These are phyloP conservation scores for Nesometra sesokonis DNA, from an alignment of 35 echinoderm and acorn worm species.

Conservation along the genomic window DNA sequence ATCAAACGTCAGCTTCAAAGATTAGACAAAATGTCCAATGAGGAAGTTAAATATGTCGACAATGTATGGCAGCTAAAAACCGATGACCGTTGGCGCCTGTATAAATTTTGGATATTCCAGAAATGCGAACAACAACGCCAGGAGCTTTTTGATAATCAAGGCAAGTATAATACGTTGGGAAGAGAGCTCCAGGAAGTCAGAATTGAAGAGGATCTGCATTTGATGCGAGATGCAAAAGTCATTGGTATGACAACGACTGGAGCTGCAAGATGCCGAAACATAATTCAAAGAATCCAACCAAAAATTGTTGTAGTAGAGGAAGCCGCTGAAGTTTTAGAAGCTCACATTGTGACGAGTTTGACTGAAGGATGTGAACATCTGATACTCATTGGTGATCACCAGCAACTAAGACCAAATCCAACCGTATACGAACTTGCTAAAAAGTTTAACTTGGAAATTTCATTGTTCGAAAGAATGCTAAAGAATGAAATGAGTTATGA, in stretches of 20 bases:
- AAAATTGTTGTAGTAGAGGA: conserved; percentile 42
- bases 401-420: conserved; percentile 39
- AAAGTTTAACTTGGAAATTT: conserved; percentile 19
- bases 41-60: conserved; percentile 9
- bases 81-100: conserved; percentile 46
- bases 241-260: conserved; percentile 52
- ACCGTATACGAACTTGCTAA: conserved; percentile 28
- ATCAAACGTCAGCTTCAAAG: not conserved
- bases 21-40: conserved; percentile 40
- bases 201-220: not conserved
- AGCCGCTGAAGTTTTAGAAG: conserved; percentile 40
- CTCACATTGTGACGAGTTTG: conserved; percentile 23
- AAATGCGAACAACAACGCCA: conserved; percentile 2
- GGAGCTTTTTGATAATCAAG: not conserved
- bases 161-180: conserved; percentile 1
- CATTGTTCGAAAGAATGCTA: conserved; percentile 44
- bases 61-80: conserved; percentile 45
- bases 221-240: conserved; percentile 9
- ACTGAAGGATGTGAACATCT: conserved; percentile 39
- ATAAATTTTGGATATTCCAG: conserved; percentile 45
- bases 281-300: conserved; percentile 27
- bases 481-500: conserved; percentile 14
- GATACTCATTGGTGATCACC: conserved; percentile 53
- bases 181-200: conserved; percentile 12
- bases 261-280: conserved; percentile 20